Base-by-base conservation (phyloP, 1,140 invertebrate species). In the Drosophila biarmipes region DNA sequence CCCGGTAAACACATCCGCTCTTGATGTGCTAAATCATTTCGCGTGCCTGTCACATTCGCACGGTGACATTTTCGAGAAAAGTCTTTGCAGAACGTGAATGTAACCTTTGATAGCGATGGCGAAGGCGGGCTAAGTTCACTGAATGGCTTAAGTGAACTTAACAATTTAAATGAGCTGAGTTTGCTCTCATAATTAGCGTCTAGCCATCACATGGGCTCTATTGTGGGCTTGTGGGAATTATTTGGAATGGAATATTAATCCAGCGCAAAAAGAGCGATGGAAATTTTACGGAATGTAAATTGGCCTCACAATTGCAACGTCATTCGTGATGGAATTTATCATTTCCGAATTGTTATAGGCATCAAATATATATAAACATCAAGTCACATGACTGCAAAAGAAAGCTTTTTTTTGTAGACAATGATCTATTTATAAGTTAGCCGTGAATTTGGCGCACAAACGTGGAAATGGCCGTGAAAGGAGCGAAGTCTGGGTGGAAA, bases 381-480 rank as follows among this genome's bases (percentile, higher is more conserved):
- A 17, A 29, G 57, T 59, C 81, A 87, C 82, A 86, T 86, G 81
- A 86, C 78, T 61, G 69, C 52, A 61, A 74, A 78, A 61, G 61
- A 82, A 40, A 69, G 40, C 52, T 57, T 52, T 59, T 77, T 77
- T 69, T 69, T 57, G 67, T 57, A 54, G 15, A 43, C 43, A 68
- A 68, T 72, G 46, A 42, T 62, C 54, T 85, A 81, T 86, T 87
- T 81, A 40, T 86, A 71, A 31, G 15, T 7, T 53, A 48, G 49
- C 53, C 62, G 43, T 58, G 37, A 63, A 40, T 79, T 87, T 86
- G 75, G 82, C 82, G 49, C 48, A 31, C 17, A 19, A 73, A 67
- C 61, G 57, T 80, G 38, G 77, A 80, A 71, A 56, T 56, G 67
- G n/a, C 67, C 66, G n/a, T 74, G 59, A 66, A 74, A 57, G 61